Base-by-base conservation (phyloP, 1,140 invertebrate genomes). In the Tetramorium alpestre region DNA sequence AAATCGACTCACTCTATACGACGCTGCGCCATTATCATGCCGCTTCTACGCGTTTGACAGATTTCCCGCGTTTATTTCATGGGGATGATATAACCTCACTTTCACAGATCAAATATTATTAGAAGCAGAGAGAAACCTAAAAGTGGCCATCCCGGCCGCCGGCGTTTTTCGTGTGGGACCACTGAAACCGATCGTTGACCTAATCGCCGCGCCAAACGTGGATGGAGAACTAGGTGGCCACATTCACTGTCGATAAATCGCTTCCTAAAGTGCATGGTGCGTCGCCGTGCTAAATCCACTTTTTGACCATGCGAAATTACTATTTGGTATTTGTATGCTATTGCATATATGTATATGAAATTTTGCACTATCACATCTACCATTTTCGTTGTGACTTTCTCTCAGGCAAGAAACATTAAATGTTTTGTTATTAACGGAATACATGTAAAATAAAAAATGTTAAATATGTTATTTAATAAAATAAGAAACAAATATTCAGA, bases 11-110 rank as follows among this genome's bases (percentile, higher is more conserved):
- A 93, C 93, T 91, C 93, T 92, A 94, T 93, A 58, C 89, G 91
- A 54, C 92, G 91, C 47, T 94, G 93, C 44, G 92, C 82, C 93
- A 94, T 94, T 90, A 88, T 89, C 58, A 28, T 73, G 56, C 73
- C 62, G 16, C 87, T 90, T 89, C 47, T 88, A n/a, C 38, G 13
- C 7, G n/a, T 56, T 81, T 73, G 51, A 82, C 51, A 82, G 38
- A 22, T 82, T 82, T 82, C 67, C 80, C 80, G 80, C 80, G 54
- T 75, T 56, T 76, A 65, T 85, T 64, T 62, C 28, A 64, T 33
- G 51, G 56, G 1, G 1, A 0, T 56, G 3, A 22, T 5, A 38
- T 73, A 33, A 73, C 69, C 49, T 18, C 16, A 70, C 25, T 49
- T 49, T 49, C 69, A n/a, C n/a, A 33, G 16, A 72, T 51, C 10